Conservation (phyloP, 2,113 vertebrate genomes). For the Amphilophus citrinellus region DNA sequence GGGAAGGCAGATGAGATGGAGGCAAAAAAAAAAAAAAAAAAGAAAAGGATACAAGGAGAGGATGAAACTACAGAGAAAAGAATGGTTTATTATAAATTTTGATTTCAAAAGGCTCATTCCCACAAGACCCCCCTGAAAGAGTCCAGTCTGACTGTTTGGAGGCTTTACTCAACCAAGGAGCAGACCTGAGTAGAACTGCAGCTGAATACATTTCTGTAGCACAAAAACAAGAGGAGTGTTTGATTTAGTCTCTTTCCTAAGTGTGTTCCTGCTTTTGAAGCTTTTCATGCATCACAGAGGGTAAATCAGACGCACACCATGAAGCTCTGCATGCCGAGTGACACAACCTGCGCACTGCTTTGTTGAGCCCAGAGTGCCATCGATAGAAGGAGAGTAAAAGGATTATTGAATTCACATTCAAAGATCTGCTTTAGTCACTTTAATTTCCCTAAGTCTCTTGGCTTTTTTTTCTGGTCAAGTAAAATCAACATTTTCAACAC, state of each 20-base stretch:
- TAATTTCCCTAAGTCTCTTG: not conserved
- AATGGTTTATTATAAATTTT: slow-evolving; percentile 2
- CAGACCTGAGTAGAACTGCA: not conserved
- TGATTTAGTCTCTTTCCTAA: not conserved
- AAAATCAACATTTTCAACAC: not conserved
- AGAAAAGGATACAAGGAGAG: not conserved
- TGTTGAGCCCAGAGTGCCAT: not conserved
- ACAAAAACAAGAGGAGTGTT: not conserved
- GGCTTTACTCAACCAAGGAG: not conserved
- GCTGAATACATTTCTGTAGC: slow-evolving; percentile 26
- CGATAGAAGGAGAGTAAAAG: not conserved
- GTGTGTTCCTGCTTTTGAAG: not conserved
- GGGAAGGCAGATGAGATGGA: slow-evolving; percentile 5
- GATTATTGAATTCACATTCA: not conserved
- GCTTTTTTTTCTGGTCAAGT: not conserved
- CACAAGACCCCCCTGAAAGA: slow-evolving; percentile 12
- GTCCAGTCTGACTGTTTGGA: slow-evolving; percentile 2
- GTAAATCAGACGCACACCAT: not conserved
- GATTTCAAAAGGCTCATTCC: slow-evolving; percentile 32
- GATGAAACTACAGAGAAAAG: not conserved
- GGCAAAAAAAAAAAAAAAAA: not conserved
- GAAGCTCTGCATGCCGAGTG: not conserved
- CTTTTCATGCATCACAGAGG: slow-evolving; percentile 20
- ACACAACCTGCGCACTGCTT: not conserved
- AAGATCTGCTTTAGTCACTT: not conserved